Evolutionary conservation across 92 coral and sea anemone genomes (phyloP), one percentile per base, ranked within the genome.

Genomic region (Pocillopora grandis): DNA sequence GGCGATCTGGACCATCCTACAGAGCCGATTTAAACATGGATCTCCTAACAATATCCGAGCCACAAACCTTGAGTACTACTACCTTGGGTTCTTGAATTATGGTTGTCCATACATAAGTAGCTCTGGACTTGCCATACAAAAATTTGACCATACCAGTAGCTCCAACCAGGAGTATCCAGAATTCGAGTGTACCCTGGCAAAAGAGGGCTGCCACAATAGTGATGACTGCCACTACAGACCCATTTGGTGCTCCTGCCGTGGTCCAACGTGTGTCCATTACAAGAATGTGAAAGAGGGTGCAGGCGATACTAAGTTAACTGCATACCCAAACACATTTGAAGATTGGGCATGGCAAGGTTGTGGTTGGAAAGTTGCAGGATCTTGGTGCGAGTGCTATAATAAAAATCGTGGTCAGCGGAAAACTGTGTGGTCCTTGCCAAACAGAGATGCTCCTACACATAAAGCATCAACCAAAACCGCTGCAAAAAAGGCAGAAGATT

Each of bases 1-100:
- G 12, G 77, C 90, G 14, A 78, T 88, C 27, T 88, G 90, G 87
- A 75, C 76, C 58, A 58, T 88, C 65, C 80, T 82, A 14, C 73
- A 76, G 9, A 71, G 76, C 1, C 76, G 67, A 31, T 64, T 66
- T 20, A 14, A 69, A 35, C 57, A 13, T 33, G 71, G 71, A 21
- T 66, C 71, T 21, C 71, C 42, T 13, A 66, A 66, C 71, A 33
- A 66, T 35, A 66, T 66, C 71, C 23, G 71, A n/a, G 42, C 71
- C 31, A n/a, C 31, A 66, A 66, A 66, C 71, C 71, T 66, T 10
- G 71, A 66, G 71, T 36, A 66, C 15, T 66, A 66, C 36, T 66
- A 66, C 71, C 71, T 21, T 3, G 71, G 71, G 3, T 66, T 23
- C 71, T 66, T 27, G 71, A 21, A 66, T 27, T 66, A 20, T 66